Conservation (phyloP, 2,888 invertebrate species). For the Masnerella sp. region DNA sequence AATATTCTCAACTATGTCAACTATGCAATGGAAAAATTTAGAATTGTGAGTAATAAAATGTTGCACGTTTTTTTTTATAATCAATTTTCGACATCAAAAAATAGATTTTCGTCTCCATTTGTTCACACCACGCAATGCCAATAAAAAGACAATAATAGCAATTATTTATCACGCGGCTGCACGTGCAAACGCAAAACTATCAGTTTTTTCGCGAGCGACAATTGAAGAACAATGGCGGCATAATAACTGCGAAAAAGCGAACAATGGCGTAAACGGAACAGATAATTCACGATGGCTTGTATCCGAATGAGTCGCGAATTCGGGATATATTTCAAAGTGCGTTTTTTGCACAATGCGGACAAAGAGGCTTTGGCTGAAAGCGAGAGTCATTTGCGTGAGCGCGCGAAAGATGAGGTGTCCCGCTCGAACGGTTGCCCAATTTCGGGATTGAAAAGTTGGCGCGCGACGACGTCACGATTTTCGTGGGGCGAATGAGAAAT, state of each 20-base stretch:
- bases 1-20: too few species aligned
- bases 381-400: conserved; percentile 48
- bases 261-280: conserved; percentile 33
- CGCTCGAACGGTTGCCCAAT: conserved; percentile 65
- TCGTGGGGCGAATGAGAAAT: background rate
- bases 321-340: conserved; percentile 39
- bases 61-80: too few species aligned
- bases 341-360: conserved; percentile 42
- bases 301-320: conserved; percentile 36
- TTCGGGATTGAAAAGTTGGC: conserved; percentile 74
- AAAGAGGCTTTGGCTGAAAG: conserved; percentile 39
- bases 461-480: conserved; percentile 59
- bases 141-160: too few species aligned
- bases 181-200: too few species aligned
- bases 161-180: too few species aligned
- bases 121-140: too few species aligned
- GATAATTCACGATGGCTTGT: conserved; percentile 35
- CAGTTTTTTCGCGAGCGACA: conserved; percentile 13
- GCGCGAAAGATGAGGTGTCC: conserved; percentile 45
- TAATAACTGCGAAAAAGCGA: conserved; percentile 26
- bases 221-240: conserved; percentile 26
- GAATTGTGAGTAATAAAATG: too few species aligned
- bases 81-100: too few species aligned
- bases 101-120: too few species aligned
- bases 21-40: too few species aligned